phyloP scores from a whole-genome alignment of 2,888 invertebrate species.

The Opisthograptis luteolata region DNA sequence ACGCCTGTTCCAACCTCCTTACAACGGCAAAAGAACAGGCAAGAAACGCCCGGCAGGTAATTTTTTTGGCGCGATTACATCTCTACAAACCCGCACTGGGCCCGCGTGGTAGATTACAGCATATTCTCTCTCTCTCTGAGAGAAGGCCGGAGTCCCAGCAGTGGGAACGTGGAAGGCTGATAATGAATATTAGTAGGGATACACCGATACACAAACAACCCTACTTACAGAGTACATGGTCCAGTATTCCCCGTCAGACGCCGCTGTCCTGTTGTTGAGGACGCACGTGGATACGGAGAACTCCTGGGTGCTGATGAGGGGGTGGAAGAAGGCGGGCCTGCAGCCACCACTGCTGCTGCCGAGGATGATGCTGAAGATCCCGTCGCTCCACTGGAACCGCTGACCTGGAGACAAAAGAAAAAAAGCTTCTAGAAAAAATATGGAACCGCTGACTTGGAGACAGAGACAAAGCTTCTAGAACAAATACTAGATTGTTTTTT shows the following conservation, averaged over 20 bases:
- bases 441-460: too few species aligned
- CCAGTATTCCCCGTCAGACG: slow-evolving; percentile 50
- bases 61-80: background rate
- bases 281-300: slow-evolving; percentile 88
- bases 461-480: too few species aligned
- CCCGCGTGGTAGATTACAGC: too few species aligned
- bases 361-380: slow-evolving; percentile 89
- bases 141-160: too few species aligned
- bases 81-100: too few species aligned
- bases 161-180: background rate
- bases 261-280: slow-evolving; percentile 69
- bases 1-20: too few species aligned
- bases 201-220: background rate
- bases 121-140: too few species aligned
- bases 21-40: too few species aligned
- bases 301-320: slow-evolving; percentile 89
- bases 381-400: slow-evolving; percentile 91
- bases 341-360: slow-evolving; percentile 81
- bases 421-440: background rate
- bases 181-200: background rate
- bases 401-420: slow-evolving; percentile 74
- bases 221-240: slow-evolving; percentile 52
- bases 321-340: slow-evolving; percentile 89
- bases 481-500: too few species aligned
- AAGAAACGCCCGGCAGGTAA: too few species aligned